Evolutionary conservation across 2,888 invertebrate species (phyloP).

Genomic region (Brachycybe producta): DNA sequence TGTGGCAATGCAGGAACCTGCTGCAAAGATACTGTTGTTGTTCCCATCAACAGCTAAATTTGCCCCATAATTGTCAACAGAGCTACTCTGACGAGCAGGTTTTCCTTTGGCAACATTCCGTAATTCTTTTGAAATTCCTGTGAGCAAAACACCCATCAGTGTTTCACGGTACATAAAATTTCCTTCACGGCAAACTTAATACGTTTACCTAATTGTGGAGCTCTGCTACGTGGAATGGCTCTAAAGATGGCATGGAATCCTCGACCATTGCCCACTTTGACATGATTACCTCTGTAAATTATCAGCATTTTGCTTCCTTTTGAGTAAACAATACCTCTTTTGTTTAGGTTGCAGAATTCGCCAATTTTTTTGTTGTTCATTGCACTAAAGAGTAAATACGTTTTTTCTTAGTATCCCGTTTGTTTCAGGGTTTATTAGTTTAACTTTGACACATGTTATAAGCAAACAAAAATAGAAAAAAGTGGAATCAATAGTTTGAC

Average conservation of each 20-base stretch:
- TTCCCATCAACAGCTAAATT: slow-evolving; percentile 25
- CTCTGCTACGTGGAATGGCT: slow-evolving; percentile 17
- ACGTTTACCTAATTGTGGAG: slow-evolving; percentile 1
- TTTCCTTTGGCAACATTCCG: slow-evolving; percentile 26
- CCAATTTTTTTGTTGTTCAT: slow-evolving; percentile 20
- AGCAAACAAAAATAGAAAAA: no score
- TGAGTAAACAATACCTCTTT: slow-evolving; percentile 24
- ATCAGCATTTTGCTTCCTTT: slow-evolving; percentile 21
- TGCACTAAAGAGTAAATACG: slow-evolving; percentile 1
- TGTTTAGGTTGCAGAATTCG: slow-evolving; percentile 25
- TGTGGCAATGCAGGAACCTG: slow-evolving; percentile 23
- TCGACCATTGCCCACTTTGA: slow-evolving; percentile 26
- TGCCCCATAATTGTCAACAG: slow-evolving; percentile 21
- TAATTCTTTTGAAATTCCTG: slow-evolving; percentile 14
- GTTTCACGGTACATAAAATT: no score
- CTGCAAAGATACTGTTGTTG: slow-evolving; percentile 12
- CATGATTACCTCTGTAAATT: slow-evolving; percentile 22
- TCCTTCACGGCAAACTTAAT: no score
- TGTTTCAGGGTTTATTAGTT: no score
- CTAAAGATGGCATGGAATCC: slow-evolving; percentile 26
- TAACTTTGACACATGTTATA: no score
- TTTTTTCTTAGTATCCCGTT: no score
- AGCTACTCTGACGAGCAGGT: slow-evolving; percentile 25
- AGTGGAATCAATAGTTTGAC: no score
- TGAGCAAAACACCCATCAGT: neutral